Base-by-base conservation (phyloP, 2,113 vertebrate species). In the Scomber scombrus region DNA sequence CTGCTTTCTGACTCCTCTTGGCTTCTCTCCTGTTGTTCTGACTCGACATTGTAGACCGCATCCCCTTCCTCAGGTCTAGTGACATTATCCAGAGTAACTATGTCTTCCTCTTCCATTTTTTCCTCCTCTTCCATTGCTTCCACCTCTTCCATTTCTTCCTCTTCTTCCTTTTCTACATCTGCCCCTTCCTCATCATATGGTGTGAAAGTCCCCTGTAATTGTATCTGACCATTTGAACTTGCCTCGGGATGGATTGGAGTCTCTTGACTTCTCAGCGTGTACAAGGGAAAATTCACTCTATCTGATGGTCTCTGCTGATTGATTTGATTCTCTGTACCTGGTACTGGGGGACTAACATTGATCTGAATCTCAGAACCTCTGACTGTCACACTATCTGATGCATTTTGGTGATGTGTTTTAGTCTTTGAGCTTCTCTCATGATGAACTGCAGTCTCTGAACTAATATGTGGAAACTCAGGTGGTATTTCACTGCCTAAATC, bases 81-180 rank as follows among this genome's bases (percentile, higher is more conserved):
- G 18, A 86, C 26, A 55, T 82, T 80, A 12, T 73, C 73, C 74
- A 84, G 72, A 12, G 71, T 19, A 54, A 68, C 55, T 13, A 58
- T 69, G 54, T 58, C 80, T 65, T 81, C n/a, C 13, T 71, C 40
- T 13, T 62, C 18, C 6, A 40, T 21, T 2, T 75, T 51, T 23
- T 85, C 62, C 46, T 55, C 68, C 45, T 81, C 45, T 13, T 26
- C 9, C 6, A 26, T 26, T 61, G 21, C 8, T 26, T 26, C 23
- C 23, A 26, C 23, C 23, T 26, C 2, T 26, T 26, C 23, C 23
- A 26, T 26, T 26, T 62, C 69, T 2, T 64, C 58, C 12, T 65
- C 52, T 8, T 74, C 43, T 7, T 8, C 21, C 3, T 75, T 55
- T 23, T 85, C 62, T 50, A 51, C 68, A 49, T 81, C 45, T 13